A percentile compares a stretch with the other conserved stretches of the same genome.
phyloP scores from a whole-genome alignment of 2,888 invertebrate genomes.

The Argynnis bischoffii region DNA sequence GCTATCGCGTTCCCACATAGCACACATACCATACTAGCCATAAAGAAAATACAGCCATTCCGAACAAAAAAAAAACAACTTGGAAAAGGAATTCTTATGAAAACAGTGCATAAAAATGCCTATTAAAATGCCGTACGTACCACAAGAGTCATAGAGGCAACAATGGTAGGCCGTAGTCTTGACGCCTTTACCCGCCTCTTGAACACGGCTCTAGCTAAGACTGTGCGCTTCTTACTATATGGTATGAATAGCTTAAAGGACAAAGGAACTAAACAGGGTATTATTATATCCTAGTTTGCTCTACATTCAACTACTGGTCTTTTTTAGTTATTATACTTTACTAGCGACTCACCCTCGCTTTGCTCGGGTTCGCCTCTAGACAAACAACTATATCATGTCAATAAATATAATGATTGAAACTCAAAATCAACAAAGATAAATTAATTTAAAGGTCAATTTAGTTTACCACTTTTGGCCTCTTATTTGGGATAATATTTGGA shows the following conservation, averaged over 20 bases:
- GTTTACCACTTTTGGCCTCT: too few species aligned
- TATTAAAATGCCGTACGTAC: slow-evolving; percentile 37
- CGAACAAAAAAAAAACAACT: slow-evolving; percentile 17
- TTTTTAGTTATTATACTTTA: too few species aligned
- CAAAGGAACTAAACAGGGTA: slow-evolving; percentile 1
- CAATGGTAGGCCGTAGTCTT: slow-evolving; percentile 26
- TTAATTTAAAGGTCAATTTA: too few species aligned
- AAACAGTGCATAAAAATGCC: slow-evolving; percentile 23
- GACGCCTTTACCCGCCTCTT: slow-evolving; percentile 6
- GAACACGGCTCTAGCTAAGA: slow-evolving; percentile 8
- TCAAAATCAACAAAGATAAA: too few species aligned
- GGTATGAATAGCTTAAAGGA: slow-evolving; percentile 5
- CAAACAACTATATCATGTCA: too few species aligned
- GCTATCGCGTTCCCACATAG: slow-evolving; percentile 8
- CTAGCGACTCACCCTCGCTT: too few species aligned
- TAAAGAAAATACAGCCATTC: slow-evolving; percentile 16
- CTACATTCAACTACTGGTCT: too few species aligned
- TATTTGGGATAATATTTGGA: too few species aligned
- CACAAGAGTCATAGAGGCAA: slow-evolving; percentile 28
- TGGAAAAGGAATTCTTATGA: slow-evolving; percentile 21
- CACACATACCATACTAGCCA: slow-evolving; percentile 14
- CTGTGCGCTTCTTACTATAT: slow-evolving; percentile 3
- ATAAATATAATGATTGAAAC: too few species aligned
- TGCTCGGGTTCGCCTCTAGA: too few species aligned
- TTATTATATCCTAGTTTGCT: too few species aligned